Percentiles rank a stretch among this genome's conserved stretches.
phyloP scores from a whole-genome alignment of 1,140 invertebrate genomes.

The Lutraria rhynchaena region DNA sequence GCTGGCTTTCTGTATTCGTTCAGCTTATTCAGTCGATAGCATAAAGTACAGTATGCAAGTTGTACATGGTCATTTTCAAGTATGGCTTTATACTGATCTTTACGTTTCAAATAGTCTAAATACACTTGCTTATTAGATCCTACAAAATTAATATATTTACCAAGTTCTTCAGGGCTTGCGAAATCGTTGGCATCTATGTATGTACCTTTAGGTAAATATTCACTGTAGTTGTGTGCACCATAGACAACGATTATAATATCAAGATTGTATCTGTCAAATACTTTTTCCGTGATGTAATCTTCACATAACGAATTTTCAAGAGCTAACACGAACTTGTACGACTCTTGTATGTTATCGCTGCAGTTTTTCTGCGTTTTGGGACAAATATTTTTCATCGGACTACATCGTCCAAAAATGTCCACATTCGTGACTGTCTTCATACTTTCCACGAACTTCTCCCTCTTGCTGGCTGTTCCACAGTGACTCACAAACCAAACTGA shows the following conservation, averaged over 20 bases:
- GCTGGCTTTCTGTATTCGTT: not conserved
- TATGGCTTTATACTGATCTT: slow-evolving; percentile 29
- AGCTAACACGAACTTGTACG: slow-evolving; percentile 77
- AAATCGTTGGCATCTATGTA: slow-evolving; percentile 40
- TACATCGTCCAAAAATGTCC: slow-evolving; percentile 27
- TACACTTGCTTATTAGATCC: slow-evolving; percentile 11
- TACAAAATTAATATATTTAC: slow-evolving; percentile 1
- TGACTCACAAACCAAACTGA: slow-evolving; percentile 20
- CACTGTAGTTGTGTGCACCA: slow-evolving; percentile 13
- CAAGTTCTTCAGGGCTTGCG: slow-evolving; percentile 1
- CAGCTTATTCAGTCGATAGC: slow-evolving; percentile 23
- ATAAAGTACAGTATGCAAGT: slow-evolving; percentile 12
- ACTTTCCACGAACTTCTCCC: slow-evolving; percentile 2
- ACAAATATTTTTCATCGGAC: not conserved
- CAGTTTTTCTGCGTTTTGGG: not conserved
- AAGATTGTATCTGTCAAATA: slow-evolving; percentile 85
- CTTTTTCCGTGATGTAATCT: slow-evolving; percentile 98
- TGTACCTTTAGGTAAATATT: slow-evolving; percentile 7
- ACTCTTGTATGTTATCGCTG: not conserved
- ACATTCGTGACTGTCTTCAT: not conserved
- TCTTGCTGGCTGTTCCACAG: slow-evolving; percentile 7
- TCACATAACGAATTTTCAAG: slow-evolving; percentile 94
- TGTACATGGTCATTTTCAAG: not conserved
- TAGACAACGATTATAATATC: slow-evolving; percentile 26
- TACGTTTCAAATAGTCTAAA: not conserved